phyloP scores from a whole-genome alignment of 2,797 vertebrate genomes.

The Cuculus canorus region DNA sequence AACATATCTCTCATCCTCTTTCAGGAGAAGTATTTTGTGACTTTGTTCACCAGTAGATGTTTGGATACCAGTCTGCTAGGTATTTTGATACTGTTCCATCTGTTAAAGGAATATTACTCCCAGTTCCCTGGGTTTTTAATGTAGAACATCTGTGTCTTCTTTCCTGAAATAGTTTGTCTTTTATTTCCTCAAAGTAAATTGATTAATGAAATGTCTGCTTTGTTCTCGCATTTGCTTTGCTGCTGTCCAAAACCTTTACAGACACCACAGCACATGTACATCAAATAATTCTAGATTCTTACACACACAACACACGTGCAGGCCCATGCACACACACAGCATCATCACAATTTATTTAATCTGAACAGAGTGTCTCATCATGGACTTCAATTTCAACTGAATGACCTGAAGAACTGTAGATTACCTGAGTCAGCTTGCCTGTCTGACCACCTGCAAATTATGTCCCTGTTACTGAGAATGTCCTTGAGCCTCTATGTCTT shows the following conservation, averaged over 20 bases:
- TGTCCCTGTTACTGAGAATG: conserved; percentile 51
- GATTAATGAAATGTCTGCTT: conserved; percentile 46
- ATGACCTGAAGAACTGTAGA: conserved; percentile 55
- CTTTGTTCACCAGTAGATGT: not conserved
- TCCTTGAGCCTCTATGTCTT: conserved; percentile 36
- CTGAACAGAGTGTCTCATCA: not conserved
- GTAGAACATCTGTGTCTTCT: conserved; percentile 47
- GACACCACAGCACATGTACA: not conserved
- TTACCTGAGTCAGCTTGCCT: conserved; percentile 64
- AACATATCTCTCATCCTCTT: not conserved
- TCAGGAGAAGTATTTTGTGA: not conserved
- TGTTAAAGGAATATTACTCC: conserved; percentile 15
- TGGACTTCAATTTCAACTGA: conserved; percentile 34
- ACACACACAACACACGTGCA: not conserved
- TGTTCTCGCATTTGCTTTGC: not conserved
- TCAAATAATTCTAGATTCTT: conserved; percentile 5
- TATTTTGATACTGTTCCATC: conserved; percentile 12
- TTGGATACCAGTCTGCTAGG: not conserved
- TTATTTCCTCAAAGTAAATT: not conserved
- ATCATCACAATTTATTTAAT: not conserved
- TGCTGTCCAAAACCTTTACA: conserved; percentile 23
- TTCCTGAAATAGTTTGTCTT: not conserved
- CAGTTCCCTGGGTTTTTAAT: not conserved
- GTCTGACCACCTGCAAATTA: conserved; percentile 62
- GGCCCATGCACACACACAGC: not conserved